Base-by-base conservation (phyloP, 1,140 invertebrate genomes). In the Thaumatotibia leucotreta region DNA sequence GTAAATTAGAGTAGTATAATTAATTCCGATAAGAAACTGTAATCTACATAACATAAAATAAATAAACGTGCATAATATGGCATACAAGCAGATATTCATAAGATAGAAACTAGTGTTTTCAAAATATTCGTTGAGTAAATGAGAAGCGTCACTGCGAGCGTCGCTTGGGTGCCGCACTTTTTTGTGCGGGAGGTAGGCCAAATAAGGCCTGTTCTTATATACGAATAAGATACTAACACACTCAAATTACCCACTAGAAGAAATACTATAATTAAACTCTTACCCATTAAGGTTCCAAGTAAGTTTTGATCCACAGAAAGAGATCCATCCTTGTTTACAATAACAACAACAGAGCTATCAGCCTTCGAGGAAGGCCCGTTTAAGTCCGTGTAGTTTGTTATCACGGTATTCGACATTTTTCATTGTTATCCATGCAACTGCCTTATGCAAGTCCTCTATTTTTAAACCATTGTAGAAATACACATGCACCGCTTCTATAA, bases 261-360 rank as follows among this genome's bases (percentile, higher is more conserved):
- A n/a, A n/a, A n/a, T n/a, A n/a, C 0, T 8, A 14, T 58, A n/a
- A 14, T 58, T 0, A 63, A 58, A 31, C 24, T 86, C 92, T 92
- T 90, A 95, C 95, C 93, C 90, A 95, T 93, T 49, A 95, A 90
- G 73, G 93, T 95, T 69, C 94, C 94, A 32, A 96, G 89, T 76
- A 94, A 93, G 68, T 94, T 93, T 79, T 94, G 93, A 84, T 96
- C 95, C 23, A 95, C 93, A 49, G 94, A 94, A 67, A 95, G 91
- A 39, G 92, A 92, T 74, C 94, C 94, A 92, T 95, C 94, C 85
- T 95, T 94, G 77, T 94, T 94, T 77, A 95, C 94, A 77, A 96
- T 93, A 84, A 95, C 94, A 72, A 95, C 94, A 74, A 95, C 84
- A 77, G 88, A 89, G 75, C 82, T 91, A 76, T 90, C 91, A 63